Base-by-base conservation (phyloP, 1,140 invertebrate species). In the Drosophila sp. region DNA sequence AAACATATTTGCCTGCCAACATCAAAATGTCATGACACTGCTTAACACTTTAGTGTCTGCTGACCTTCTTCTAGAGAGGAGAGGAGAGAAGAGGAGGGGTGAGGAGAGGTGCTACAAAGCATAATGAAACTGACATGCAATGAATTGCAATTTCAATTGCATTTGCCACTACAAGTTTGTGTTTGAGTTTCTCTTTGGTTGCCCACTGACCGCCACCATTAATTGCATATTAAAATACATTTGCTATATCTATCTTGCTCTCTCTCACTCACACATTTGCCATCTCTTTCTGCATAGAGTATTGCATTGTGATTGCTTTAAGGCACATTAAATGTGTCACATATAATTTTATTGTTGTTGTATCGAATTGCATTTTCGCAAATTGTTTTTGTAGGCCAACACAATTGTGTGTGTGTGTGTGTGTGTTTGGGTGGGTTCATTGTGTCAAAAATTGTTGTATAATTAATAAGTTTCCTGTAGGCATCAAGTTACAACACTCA, bases 141-240 rank as follows among this genome's bases (percentile, higher is more conserved):
- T 68, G 47, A 38, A 64, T 62, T 30, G 41, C 30, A 38, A 30
- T 35, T 40, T 30, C 35, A 54, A 79, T 44, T 60, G 47, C 61
- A 74, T 79, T 79, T 76, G 62, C 66, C 60, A 72, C 32, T 66
- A 62, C 56, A 70, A 75, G 64, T 66, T 64, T 38, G 64, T 62
- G 41, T 65, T 67, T 27, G 55, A 69, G 69, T 66, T 58, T 40
- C 44, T 67, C 56, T 54, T 55, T 67, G 58, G 67, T 56, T 64
- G 41, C 11, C 60, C 60, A 69, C 61, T 80, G 78, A 57, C 81
- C 74, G 70, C 78, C 80, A 57, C 23, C 70, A 78, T 81, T 81
- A 81, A 85, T 85, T 78, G 73, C 78, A 70, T 75, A 78, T 81
- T 86, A 68, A 75, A 81, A 81, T 77, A 77, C 73, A 76, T 78